These are phyloP conservation scores for Distichodus sexfasciatus DNA, from an alignment of 2,797 vertebrate genomes.

Conservation along the genomic window DNA sequence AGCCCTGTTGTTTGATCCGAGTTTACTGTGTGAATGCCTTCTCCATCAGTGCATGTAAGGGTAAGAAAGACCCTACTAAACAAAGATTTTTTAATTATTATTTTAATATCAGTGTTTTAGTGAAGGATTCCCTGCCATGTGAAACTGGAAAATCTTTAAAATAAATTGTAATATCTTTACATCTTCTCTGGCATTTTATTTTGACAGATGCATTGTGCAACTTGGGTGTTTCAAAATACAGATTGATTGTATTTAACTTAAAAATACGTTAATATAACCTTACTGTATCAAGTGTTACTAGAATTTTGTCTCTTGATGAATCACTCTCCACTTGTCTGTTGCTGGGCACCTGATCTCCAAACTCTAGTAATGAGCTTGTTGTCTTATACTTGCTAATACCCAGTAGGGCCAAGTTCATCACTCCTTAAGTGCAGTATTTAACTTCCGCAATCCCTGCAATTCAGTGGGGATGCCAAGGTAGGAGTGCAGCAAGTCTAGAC, in stretches of 20 bases:
- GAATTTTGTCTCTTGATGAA: not conserved
- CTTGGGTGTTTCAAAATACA: too few relatives aligned
- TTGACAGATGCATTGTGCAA: too few relatives aligned
- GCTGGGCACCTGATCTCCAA: not conserved
- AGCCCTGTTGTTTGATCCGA: slow-evolving; percentile 15
- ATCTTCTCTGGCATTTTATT: too few relatives aligned
- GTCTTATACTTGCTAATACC: not conserved
- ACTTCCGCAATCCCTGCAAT: not conserved
- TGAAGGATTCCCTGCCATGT: slow-evolving; percentile 62
- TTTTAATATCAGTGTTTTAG: slow-evolving; percentile 48
- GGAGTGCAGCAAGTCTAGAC: not conserved
- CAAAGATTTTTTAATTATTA: slow-evolving; percentile 49
- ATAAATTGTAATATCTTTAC: slow-evolving; percentile 66
- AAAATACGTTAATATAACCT: not conserved
- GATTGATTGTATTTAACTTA: too few relatives aligned
- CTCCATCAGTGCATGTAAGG: slow-evolving; percentile 24
- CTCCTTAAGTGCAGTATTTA: not conserved
- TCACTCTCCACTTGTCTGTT: not conserved
- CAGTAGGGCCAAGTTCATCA: not conserved
- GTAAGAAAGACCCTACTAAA: slow-evolving; percentile 56
- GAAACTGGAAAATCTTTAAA: slow-evolving; percentile 70
- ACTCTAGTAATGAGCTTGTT: not conserved
- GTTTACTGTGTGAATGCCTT: slow-evolving; percentile 35
- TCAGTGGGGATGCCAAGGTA: not conserved
- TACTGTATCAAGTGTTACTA: not conserved